Evolutionary conservation across 2,888 invertebrate species (phyloP), one percentile per base, ranked within the genome.

Genomic region (Emmelina monodactyla): DNA sequence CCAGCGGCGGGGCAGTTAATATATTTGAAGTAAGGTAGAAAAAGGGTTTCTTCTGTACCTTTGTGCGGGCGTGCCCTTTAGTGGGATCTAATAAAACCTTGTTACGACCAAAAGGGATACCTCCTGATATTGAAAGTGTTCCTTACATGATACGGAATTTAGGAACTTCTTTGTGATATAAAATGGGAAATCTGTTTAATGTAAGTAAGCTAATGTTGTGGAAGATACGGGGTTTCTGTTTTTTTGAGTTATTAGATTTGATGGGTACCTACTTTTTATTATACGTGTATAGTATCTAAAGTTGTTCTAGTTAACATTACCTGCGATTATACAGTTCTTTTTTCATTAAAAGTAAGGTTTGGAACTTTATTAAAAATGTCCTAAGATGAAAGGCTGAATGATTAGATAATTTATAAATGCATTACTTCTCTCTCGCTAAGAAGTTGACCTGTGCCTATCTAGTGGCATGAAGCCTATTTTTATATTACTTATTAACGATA

Each of bases 41-140:
- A 76, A 78, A 75, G 75, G 78, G 76, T 75, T 71, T 64, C 75
- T 64, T 68, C 64, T 63, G 62, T 73, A 72, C 73, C 78, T 78
- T 79, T 79, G 78, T 78, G 75, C 61, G 76, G 75, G 62, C 66
- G 65, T 73, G 73, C 73, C 76, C 78, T 76, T 79, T 78, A 76
- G 76, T 78, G 76, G 73, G 72, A 76, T 78, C 76, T 78, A 78
- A 79, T 79, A 79, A 79, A 79, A 79, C 76, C 78, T 75, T 79
- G 78, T 79, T 79, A 79, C 76, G 71, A 75, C 67, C 75, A 79
- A 75, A 78, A n/a, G 78, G 78, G 76, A 76, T 75, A 78, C 78
- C 78, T 75, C 70, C 68, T 72, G 71, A 78, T 79, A 79, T 78
- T 76, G 78, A 72, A 76, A 75, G 76, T 78, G 75, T 76, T 72